Conservation (phyloP, 2,888 invertebrate genomes). For the Andrena bucephala region DNA sequence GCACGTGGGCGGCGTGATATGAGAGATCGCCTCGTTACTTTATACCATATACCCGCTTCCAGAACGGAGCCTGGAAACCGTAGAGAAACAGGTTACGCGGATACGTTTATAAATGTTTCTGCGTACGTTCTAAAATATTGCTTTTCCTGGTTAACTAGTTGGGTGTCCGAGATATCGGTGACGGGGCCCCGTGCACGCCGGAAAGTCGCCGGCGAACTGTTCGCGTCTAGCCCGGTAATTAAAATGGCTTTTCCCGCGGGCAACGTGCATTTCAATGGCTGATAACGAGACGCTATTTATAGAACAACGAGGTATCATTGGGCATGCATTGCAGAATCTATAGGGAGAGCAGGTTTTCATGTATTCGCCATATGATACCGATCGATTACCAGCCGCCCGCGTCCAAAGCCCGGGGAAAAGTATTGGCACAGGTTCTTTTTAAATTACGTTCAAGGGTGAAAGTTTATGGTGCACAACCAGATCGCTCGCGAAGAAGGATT, state of each 20-base stretch:
- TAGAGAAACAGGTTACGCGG: conserved; percentile 64
- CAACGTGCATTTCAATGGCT: conserved; percentile 47
- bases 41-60: conserved; percentile 62
- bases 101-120: conserved; percentile 60
- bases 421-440: neutral
- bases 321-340: neutral
- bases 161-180: conserved; percentile 64
- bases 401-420: conserved; percentile 3
- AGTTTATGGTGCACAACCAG: neutral
- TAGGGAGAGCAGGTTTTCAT: neutral
- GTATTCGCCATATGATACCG: conserved; percentile 11
- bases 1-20: conserved; percentile 71
- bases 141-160: conserved; percentile 65
- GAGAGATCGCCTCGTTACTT: conserved; percentile 72
- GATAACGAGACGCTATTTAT: conserved; percentile 60
- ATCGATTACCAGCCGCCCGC: conserved; percentile 23
- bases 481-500: neutral
- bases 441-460: neutral
- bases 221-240: conserved; percentile 55
- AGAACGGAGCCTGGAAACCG: conserved; percentile 55
- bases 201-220: conserved; percentile 54
- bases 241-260: conserved; percentile 60
- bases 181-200: conserved; percentile 12
- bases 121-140: conserved; percentile 62
- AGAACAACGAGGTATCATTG: neutral